Percentiles rank a stretch among this genome's conserved stretches.
These are phyloP conservation scores for Malacosoma neustria DNA, from an alignment of 2,888 invertebrate genomes.

Conservation along the genomic window DNA sequence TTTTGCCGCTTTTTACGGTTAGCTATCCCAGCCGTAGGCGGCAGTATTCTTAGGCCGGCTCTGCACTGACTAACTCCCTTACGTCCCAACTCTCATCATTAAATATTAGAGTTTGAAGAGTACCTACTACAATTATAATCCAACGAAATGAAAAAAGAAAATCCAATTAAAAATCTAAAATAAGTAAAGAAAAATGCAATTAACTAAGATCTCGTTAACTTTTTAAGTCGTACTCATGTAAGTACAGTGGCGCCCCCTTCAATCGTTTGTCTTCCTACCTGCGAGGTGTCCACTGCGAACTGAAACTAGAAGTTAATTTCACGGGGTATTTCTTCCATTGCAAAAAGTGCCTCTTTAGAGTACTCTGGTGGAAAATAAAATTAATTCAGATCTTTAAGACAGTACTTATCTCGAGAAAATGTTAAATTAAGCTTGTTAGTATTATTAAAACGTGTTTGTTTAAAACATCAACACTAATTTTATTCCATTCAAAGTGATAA, in stretches of 20 bases:
- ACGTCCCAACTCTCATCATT: no score
- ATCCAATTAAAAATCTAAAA: not conserved
- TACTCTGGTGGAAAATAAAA: slow-evolving; percentile 57
- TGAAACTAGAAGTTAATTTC: slow-evolving; percentile 65
- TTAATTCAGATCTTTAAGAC: slow-evolving; percentile 43
- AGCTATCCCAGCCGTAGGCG: no score
- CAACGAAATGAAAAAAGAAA: not conserved
- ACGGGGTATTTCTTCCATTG: slow-evolving; percentile 61
- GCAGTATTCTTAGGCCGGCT: no score
- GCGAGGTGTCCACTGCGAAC: slow-evolving; percentile 58
- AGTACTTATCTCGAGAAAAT: no score
- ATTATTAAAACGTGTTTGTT: no score
- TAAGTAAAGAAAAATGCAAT: not conserved
- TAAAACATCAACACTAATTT: no score
- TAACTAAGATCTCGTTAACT: slow-evolving; percentile 13
- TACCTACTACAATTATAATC: no score
- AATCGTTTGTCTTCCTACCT: slow-evolving; percentile 58
- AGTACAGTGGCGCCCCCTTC: slow-evolving; percentile 26
- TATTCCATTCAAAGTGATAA: no score
- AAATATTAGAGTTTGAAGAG: no score
- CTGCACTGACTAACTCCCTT: no score
- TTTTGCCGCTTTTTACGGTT: no score
- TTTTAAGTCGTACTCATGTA: slow-evolving; percentile 17
- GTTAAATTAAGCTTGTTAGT: no score
- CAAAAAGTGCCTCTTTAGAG: slow-evolving; percentile 42